Evolutionary conservation across 2,888 invertebrate species (phyloP), one percentile per base, ranked within the genome.

Genomic region (Lasioglossum calceatum): DNA sequence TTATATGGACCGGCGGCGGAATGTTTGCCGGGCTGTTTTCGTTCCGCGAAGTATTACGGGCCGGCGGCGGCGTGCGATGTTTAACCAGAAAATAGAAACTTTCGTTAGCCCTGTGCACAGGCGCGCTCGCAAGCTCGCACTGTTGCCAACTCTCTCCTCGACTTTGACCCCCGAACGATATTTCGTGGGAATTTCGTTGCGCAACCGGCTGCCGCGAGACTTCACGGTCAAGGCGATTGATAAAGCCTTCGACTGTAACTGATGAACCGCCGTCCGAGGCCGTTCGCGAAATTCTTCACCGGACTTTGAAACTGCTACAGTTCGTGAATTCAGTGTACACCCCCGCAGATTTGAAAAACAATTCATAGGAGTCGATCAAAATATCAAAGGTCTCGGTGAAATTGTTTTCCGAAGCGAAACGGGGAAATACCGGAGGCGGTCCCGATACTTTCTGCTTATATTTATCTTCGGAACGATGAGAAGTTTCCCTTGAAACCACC

Each of bases 11-110:
- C 79, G 50, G 36, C 64, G n/a, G 42, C 27, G 27, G 81, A 58
- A 79, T 76, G 81, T 81, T 82, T 87, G 81, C 85, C 54, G 77
- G 77, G 74, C 77, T 89, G 84, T 86, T 89, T 87, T 86, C 79
- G 80, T 71, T 71, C 16, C 1, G 27, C 39, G 27, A 16, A 23
- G 27, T 58, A 23, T 12, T 27, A 27, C 19, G 19, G 8, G 73
- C 47, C 47, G 32, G 19, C 32, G 32, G 19, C 32, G 16, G 44
- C 19, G 73, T 75, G 47, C 82, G 42, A 50, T 36, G 67, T 75
- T 75, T 27, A 27, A 42, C 44, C 32, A 64, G 23, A 61, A 70
- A 83, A 67, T 67, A 73, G 54, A 81, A 58, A 27, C 77, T 44
- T 27, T 58, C 77, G 67, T 23, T 36, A n/a, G 10, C n/a, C 54